Base-by-base conservation (phyloP, 2,797 vertebrate genomes). In the Tinamus major region DNA sequence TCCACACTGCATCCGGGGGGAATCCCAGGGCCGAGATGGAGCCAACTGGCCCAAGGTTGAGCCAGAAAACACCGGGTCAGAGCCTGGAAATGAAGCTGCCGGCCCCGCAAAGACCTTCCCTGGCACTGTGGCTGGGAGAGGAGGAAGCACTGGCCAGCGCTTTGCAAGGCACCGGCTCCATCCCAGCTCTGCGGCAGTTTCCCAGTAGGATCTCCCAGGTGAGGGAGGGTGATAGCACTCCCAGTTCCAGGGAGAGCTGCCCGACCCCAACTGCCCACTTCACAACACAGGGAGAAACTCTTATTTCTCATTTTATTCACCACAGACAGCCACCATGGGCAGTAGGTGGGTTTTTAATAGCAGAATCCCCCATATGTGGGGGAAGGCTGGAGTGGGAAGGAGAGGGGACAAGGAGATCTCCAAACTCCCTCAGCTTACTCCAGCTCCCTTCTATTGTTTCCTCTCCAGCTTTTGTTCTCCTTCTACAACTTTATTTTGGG, bases 401-500 rank as follows among this genome's bases (percentile, higher is more conserved):
- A 13, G 9, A 3, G 4, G 3, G 1, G 2, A 82, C 44, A 61
- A 24, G 4, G 26, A 10, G n/a, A 68, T 64, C 81, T 85, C 69
- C 68, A 44, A 80, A 75, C 85, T 17, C 17, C 5, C 69, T 89
- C 89, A 77, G 37, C 67, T 89, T 91, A 65, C 44, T 33, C 37
- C 71, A 79, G 58, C 56, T 91, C 37, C 24, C 29, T 79, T 48
- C 75, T 82, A n/a, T 17, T 75, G 59, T 65, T 94, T 91, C 67
- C 76, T 92, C 53, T 58, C 44, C 72, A 42, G 37, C n/a, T 87
- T 92, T 89, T 78, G 33, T 69, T 41, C 37, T 87, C 68, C 59
- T 95, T 89, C 64, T 79, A 95, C 39, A 64, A 29, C 92, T 93
- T 87, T 89, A 82, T 85, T 94, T 95, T 89, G 85, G 17, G 71